These are phyloP conservation scores for Artibeus jamaicensis DNA, from an alignment of 2,797 vertebrate genomes.

Conservation along the genomic window DNA sequence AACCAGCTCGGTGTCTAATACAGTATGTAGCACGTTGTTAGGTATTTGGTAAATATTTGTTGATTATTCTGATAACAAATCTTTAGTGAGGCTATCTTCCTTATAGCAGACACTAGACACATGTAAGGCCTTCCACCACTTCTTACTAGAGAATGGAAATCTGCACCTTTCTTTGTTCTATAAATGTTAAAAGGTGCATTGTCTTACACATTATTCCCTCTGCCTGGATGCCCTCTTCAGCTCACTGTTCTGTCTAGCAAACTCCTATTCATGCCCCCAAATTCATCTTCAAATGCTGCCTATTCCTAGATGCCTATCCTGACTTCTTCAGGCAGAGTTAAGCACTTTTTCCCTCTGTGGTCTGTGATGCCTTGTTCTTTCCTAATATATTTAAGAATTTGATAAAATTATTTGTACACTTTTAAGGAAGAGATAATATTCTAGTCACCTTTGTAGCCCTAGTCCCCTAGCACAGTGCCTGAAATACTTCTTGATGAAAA, in stretches of 20 bases:
- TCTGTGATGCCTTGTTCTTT: background rate
- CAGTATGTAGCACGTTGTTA: background rate
- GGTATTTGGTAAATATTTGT: background rate
- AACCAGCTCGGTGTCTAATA: background rate
- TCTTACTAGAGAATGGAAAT: background rate
- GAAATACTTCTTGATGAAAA: slow-evolving; percentile 42
- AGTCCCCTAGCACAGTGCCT: background rate
- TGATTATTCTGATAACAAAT: background rate
- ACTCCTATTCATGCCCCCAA: background rate
- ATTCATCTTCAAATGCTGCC: background rate
- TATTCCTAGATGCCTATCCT: background rate
- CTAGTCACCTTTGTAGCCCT: background rate
- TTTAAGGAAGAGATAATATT: slow-evolving; percentile 1
- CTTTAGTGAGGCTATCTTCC: background rate
- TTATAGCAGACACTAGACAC: background rate
- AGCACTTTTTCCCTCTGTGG: background rate
- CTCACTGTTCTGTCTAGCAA: background rate
- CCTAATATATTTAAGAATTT: slow-evolving; percentile 1
- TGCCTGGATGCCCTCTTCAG: background rate
- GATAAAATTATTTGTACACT: background rate
- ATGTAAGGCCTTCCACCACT: background rate
- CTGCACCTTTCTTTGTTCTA: background rate
- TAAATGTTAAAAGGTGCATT: background rate
- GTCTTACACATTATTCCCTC: background rate
- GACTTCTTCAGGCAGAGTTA: background rate